phyloP scores from a whole-genome alignment of 2,888 invertebrate species.

The Acanthopleura granulata region DNA sequence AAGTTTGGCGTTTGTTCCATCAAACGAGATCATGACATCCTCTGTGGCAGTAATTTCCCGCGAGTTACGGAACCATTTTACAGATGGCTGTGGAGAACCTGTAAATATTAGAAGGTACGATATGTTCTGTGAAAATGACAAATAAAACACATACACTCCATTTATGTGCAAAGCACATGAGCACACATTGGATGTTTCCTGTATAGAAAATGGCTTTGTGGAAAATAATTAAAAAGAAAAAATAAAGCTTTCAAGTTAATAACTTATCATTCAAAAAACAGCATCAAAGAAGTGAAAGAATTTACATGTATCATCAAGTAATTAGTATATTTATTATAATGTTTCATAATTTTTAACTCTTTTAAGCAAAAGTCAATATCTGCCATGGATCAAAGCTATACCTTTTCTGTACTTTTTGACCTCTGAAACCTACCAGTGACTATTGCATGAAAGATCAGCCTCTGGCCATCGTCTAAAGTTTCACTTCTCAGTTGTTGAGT shows the following conservation, averaged over 20 bases:
- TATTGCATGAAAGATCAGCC: constrained; percentile 41
- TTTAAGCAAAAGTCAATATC: too few species aligned
- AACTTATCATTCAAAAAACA: too few species aligned
- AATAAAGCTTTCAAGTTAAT: too few species aligned
- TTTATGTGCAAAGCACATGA: background rate
- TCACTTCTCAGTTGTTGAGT: constrained; percentile 37
- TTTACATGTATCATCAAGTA: background rate
- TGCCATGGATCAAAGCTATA: too few species aligned
- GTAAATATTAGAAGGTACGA: constrained; percentile 14
- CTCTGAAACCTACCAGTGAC: constrained; percentile 38
- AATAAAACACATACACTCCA: too few species aligned
- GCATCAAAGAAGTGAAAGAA: too few species aligned
- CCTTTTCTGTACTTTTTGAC: too few species aligned
- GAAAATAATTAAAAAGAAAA: too few species aligned
- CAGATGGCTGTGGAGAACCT: constrained; percentile 41
- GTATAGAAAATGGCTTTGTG: background rate
- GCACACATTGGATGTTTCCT: background rate
- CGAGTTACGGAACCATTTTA: constrained; percentile 45
- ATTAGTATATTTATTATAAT: too few species aligned
- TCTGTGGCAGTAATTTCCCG: constrained; percentile 36
- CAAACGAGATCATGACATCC: constrained; percentile 38
- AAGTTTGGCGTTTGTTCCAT: constrained; percentile 38
- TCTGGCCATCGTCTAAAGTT: constrained; percentile 40
- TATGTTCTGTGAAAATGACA: too few species aligned
- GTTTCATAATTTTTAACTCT: background rate